Percentiles rank a stretch among this genome's conserved stretches.
phyloP scores from a whole-genome alignment of 1,140 invertebrate species.

The Parapsyche elsis region DNA sequence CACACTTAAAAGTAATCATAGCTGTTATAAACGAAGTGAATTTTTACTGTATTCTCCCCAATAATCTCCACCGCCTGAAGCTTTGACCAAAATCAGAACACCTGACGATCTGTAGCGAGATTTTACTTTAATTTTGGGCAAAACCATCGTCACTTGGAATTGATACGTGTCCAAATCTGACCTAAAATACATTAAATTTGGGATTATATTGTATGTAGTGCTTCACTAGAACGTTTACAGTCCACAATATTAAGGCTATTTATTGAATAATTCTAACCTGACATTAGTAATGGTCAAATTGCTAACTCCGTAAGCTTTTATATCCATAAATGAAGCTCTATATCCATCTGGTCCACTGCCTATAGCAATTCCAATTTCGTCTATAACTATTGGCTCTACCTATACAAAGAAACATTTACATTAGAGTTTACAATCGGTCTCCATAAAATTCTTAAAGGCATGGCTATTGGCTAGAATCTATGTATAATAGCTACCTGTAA shows the following conservation, averaged over 20 bases:
- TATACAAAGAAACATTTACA: constrained; percentile 57
- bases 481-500: no score
- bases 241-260: no score
- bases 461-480: no score
- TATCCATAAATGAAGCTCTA: constrained; percentile 79
- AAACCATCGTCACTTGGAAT: constrained; percentile 80
- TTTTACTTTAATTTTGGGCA: constrained; percentile 79
- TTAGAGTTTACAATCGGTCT: no score
- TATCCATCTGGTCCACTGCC: constrained; percentile 82
- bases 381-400: constrained; percentile 80
- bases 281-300: constrained; percentile 80
- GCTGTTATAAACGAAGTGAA: no score
- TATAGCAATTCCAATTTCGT: constrained; percentile 81
- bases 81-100: constrained; percentile 79
- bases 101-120: constrained; percentile 83
- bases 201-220: no score
- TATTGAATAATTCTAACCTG: constrained; percentile 67
- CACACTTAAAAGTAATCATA: not conserved
- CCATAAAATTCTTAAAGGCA: no score
- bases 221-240: no score
- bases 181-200: constrained; percentile 62
- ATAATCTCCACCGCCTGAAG: constrained; percentile 84
- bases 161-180: constrained; percentile 80
- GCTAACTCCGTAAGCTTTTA: constrained; percentile 81
- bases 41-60: constrained; percentile 86